A percentile compares a stretch with the other conserved stretches of the same genome.
These are phyloP conservation scores for Coreoperca whiteheadi DNA, from an alignment of 2,113 vertebrate species.

Conservation along the genomic window DNA sequence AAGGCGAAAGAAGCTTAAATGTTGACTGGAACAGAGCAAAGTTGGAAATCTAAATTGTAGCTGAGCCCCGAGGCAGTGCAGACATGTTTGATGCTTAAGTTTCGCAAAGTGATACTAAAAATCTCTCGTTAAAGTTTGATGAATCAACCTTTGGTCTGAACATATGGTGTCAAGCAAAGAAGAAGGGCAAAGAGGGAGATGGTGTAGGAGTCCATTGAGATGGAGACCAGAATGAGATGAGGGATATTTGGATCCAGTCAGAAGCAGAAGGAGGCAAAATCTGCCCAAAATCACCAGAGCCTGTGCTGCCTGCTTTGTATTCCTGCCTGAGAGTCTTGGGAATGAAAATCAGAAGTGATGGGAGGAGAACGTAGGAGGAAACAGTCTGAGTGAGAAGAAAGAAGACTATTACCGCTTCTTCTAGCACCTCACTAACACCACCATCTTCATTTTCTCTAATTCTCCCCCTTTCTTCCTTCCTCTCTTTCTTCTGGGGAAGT, in stretches of 20 bases:
- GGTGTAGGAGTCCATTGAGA: slow-evolving; percentile 47
- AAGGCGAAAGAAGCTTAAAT: slow-evolving; percentile 40
- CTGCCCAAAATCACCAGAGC: slow-evolving; percentile 68
- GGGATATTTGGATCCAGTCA: slow-evolving; percentile 65
- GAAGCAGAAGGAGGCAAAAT: slow-evolving; percentile 71
- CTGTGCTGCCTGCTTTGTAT: slow-evolving; percentile 73
- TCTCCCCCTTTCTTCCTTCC: neutral
- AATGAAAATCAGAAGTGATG: slow-evolving; percentile 72
- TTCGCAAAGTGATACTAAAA: slow-evolving; percentile 59
- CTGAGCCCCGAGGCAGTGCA: slow-evolving; percentile 24
- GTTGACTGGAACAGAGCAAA: slow-evolving; percentile 35
- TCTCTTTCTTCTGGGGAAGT: slow-evolving; percentile 31
- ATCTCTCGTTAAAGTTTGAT: slow-evolving; percentile 67
- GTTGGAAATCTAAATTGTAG: slow-evolving; percentile 52
- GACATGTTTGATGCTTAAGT: slow-evolving; percentile 49
- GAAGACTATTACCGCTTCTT: slow-evolving; percentile 59
- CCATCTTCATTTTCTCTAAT: slow-evolving; percentile 44
- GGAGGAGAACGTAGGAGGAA: slow-evolving; percentile 69
- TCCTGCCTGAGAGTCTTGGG: slow-evolving; percentile 63
- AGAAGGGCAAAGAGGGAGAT: slow-evolving; percentile 14
- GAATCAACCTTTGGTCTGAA: slow-evolving; percentile 62
- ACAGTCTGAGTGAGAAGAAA: slow-evolving; percentile 49
- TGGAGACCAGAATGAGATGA: slow-evolving; percentile 58
- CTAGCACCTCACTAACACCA: slow-evolving; percentile 28
- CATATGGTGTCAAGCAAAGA: slow-evolving; percentile 13